phyloP scores from a whole-genome alignment of 2,888 invertebrate species.

The Alloscopus bannaensis region DNA sequence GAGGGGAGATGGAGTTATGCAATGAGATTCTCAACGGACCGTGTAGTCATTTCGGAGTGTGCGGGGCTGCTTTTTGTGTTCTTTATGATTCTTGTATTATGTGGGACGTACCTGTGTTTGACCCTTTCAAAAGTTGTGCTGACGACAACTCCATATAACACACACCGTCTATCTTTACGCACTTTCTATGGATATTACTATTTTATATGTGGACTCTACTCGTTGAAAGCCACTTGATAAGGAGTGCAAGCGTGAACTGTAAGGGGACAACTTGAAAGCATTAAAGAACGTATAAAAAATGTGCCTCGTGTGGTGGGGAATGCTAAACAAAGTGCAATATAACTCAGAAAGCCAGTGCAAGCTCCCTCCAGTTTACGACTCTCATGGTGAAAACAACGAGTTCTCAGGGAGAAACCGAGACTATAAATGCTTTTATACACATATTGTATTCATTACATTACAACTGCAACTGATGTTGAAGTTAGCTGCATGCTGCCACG shows the following conservation, averaged over 20 bases:
- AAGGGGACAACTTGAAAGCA: slow-evolving; percentile 34
- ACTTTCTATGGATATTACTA: not conserved
- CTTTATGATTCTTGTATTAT: not conserved
- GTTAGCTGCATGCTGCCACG: no score
- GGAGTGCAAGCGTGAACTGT: slow-evolving; percentile 11
- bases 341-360: no score
- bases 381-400: slow-evolving; percentile 41
- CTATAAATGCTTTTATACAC: no score
- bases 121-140: slow-evolving; percentile 10
- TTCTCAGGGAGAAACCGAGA: slow-evolving; percentile 34
- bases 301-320: slow-evolving; percentile 59
- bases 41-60: no score
- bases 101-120: slow-evolving; percentile 9
- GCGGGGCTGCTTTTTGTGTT: no score
- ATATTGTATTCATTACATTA: no score
- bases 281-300: slow-evolving; percentile 59
- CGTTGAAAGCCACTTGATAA: slow-evolving; percentile 43
- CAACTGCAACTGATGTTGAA: slow-evolving; percentile 20
- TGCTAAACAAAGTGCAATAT: slow-evolving; percentile 46
- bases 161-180: slow-evolving; percentile 49
- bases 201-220: slow-evolving; percentile 6
- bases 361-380: slow-evolving; percentile 46
- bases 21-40: no score
- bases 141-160: slow-evolving; percentile 18
- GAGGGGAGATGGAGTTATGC: slow-evolving; percentile 33